These are phyloP conservation scores for Saguinus midas DNA, from an alignment of 2,113 vertebrate species.

Conservation along the genomic window DNA sequence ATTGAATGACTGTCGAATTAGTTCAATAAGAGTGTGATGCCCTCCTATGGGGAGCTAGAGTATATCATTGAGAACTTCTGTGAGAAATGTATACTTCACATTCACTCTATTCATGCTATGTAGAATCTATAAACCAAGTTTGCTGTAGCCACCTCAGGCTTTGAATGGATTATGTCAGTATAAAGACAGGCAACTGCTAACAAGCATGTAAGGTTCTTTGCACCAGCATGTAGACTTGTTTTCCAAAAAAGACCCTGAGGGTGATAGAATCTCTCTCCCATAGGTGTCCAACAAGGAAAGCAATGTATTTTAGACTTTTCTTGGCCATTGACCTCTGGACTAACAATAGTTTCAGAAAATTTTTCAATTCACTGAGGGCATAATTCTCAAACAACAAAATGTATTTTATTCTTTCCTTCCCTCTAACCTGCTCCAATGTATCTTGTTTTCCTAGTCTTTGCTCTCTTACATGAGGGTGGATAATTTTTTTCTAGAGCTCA, in stretches of 20 bases:
- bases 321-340: constrained; percentile 51
- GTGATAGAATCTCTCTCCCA: not conserved
- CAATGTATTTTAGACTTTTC: not conserved
- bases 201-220: not conserved
- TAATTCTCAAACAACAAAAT: constrained; percentile 56
- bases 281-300: not conserved
- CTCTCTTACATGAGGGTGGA: constrained; percentile 23
- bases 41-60: not conserved
- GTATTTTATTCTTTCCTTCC: constrained; percentile 8
- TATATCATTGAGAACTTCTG: not conserved
- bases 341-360: constrained; percentile 25
- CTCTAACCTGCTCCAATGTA: not conserved
- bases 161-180: not conserved
- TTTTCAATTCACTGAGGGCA: constrained; percentile 37
- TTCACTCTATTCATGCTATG: not conserved
- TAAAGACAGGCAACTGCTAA: not conserved
- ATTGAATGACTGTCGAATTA: not conserved
- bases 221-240: not conserved
- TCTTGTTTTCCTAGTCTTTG: constrained; percentile 14
- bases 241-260: not conserved
- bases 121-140: not conserved
- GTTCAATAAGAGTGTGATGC: not conserved
- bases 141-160: not conserved
- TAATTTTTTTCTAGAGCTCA: constrained; percentile 57
- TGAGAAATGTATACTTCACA: not conserved